Base-by-base conservation (phyloP, 2,797 vertebrate species). In the Myiotriccus ornatus region DNA sequence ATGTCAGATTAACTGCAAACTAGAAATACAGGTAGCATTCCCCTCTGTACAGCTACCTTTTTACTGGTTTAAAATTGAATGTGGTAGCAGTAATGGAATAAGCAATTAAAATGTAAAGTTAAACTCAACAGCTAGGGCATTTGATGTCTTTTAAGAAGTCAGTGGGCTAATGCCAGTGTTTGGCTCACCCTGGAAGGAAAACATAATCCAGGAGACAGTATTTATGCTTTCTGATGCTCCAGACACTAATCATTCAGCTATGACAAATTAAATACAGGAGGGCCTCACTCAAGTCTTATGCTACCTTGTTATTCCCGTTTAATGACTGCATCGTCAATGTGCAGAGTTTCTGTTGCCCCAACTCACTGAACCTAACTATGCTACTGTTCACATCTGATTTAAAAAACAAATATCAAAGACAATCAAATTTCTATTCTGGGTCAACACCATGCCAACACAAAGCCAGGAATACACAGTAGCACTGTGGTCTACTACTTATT, bases 401-500 rank as follows among this genome's bases (percentile, higher is more conserved):
- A 44, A 94, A 93, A 94, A 80, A 81, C 53, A 80, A 93, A 68
- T 50, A 90, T 34, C 47, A 50, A 43, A 85, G 53, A 88, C 90
- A 93, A 94, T 78, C 50, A 9, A 14, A 88, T 95, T 94, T 73
- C 84, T 88, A 67, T 96, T 95, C 95, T 93, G 70, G 65, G 83
- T 94, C 74, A 88, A 90, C 76, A 67, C 74, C 83, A 59, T 7
- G 35, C 79, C 10, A 4, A 62, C 85, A 83, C 73, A 86, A 89
- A 83, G 73, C 87, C 73, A 75, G 52, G 73, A 95, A 93, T 34
- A 94, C 94, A 96, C 87, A 96, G 94, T 16, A 79, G 87, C 91
- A 67, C 95, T 95, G 85, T 95, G 88, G 87, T 96, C 43, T 76
- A 73, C 87, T 81, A 87, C 95, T 96, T 88, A 94, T 94, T 96